phyloP scores from a whole-genome alignment of 1,140 invertebrate species.

The Camponotus floridanus region DNA sequence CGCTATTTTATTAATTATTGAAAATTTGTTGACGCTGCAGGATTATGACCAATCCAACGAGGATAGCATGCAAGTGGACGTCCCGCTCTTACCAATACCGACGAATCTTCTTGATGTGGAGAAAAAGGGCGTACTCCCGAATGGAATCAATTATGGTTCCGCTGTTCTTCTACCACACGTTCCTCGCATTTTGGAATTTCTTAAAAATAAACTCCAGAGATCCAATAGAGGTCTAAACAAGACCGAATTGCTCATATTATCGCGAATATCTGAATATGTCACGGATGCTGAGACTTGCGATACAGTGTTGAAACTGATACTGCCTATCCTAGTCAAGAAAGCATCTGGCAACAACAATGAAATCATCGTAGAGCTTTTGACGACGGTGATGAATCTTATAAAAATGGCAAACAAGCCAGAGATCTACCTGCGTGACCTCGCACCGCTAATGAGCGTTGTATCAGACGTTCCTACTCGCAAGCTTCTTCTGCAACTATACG shows the following conservation, averaged over 20 bases:
- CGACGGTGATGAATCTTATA: slow-evolving; percentile 91
- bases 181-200: slow-evolving; percentile 89
- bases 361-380: slow-evolving; percentile 88
- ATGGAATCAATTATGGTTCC: slow-evolving; percentile 90
- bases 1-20: slow-evolving; percentile 92
- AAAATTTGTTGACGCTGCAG: slow-evolving; percentile 91
- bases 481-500: slow-evolving; percentile 88
- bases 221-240: slow-evolving; percentile 88
- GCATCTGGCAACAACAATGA: slow-evolving; percentile 87
- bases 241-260: slow-evolving; percentile 93
- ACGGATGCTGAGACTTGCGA: slow-evolving; percentile 89
- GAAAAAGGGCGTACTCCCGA: slow-evolving; percentile 69
- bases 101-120: slow-evolving; percentile 74
- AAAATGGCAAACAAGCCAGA: slow-evolving; percentile 89
- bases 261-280: slow-evolving; percentile 91
- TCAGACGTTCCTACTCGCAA: slow-evolving; percentile 88
- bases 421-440: slow-evolving; percentile 89
- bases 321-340: slow-evolving; percentile 92
- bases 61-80: slow-evolving; percentile 80
- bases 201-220: slow-evolving; percentile 88
- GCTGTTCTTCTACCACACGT: slow-evolving; percentile 91
- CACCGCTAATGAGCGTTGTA: slow-evolving; percentile 89
- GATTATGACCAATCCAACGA: slow-evolving; percentile 86
- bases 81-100: slow-evolving; percentile 69
- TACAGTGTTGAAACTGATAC: slow-evolving; percentile 89